Conservation (phyloP, 1,140 invertebrate genomes). For the Aethina tumida region DNA sequence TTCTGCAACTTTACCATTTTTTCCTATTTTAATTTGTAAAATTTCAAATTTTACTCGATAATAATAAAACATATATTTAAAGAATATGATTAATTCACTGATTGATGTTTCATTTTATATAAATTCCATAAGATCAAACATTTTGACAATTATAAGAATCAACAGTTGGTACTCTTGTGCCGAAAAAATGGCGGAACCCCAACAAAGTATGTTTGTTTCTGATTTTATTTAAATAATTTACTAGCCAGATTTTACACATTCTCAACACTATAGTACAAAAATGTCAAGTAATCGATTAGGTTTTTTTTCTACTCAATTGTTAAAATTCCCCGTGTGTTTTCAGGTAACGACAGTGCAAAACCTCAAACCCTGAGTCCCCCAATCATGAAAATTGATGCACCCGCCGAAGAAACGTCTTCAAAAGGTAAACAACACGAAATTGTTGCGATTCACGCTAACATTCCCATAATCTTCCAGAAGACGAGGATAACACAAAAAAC, state of each 20-base stretch:
- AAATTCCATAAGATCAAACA: no score
- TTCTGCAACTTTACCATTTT: no score
- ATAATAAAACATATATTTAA: no score
- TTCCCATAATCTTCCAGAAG: slow-evolving; percentile 16
- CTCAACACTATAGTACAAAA: no score
- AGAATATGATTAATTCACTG: no score
- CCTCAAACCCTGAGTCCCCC: slow-evolving; percentile 14
- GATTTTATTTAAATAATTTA: slow-evolving; percentile 1
- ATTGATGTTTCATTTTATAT: no score
- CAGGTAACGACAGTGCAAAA: slow-evolving; percentile 5
- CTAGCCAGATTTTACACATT: neutral
- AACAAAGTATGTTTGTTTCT: slow-evolving; percentile 14
- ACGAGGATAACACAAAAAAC: slow-evolving; percentile 20
- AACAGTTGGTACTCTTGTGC: no score
- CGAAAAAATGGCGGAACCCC: slow-evolving; percentile 13
- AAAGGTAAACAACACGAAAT: slow-evolving; percentile 14
- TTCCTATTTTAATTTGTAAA: no score
- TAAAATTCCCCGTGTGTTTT: neutral
- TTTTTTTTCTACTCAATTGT: slow-evolving; percentile 1
- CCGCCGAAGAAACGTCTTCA: slow-evolving; percentile 22
- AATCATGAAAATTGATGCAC: slow-evolving; percentile 30
- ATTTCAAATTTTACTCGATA: no score
- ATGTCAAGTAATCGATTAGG: no score
- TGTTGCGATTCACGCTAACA: slow-evolving; percentile 6
- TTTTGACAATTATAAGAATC: no score